Evolutionary conservation across 2,797 vertebrate genomes (phyloP), one percentile per base, ranked within the genome.

Genomic region (Malacoctenus gilli): DNA sequence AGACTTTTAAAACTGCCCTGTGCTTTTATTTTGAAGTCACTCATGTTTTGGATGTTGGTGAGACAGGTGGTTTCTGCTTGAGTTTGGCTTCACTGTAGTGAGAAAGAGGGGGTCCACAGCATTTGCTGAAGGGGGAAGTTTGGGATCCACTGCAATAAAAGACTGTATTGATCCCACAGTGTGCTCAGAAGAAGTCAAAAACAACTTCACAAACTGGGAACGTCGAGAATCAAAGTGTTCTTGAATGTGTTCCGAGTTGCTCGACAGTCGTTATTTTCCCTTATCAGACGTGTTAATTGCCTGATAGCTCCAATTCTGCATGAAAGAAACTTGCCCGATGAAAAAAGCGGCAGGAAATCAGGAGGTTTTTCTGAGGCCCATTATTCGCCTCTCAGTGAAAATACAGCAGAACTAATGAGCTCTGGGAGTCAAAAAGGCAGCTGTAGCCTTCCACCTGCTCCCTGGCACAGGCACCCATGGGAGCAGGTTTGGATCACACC

Each of bases 361-460:
- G 12, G 79, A 75, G 72, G 71, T 30, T 72, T 23, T 84, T 14
- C 40, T n/a, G 82, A 83, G 42, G 25, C 37, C 38, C 18, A 4
- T 58, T 20, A 19, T 50, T 28, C 28, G 59, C 30, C 23, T 49
- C 28, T 60, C 23, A 5, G 50, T 23, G 25, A 66, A 55, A 58
- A 59, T 56, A 30, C n/a, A 8, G 5, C 36, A 38, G 52, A 51
- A 22, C 64, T 80, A 70, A 77, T 68, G 70, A 82, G 67, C 68
- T 77, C 49, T 37, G 72, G 70, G 80, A 85, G 53, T 65, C 30
- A 9, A 65, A 50, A 49, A 36, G 50, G 56, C 46, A 53, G 70
- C 55, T 10, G 39, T 5, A 74, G 48, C 35, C 67, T 59, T 84
- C 79, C 85, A 85, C 77, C 80, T 84, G 87, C 72, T 79, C 68